Evolutionary conservation across 2,888 invertebrate species (phyloP).

Genomic region (Brachyptera putata): DNA sequence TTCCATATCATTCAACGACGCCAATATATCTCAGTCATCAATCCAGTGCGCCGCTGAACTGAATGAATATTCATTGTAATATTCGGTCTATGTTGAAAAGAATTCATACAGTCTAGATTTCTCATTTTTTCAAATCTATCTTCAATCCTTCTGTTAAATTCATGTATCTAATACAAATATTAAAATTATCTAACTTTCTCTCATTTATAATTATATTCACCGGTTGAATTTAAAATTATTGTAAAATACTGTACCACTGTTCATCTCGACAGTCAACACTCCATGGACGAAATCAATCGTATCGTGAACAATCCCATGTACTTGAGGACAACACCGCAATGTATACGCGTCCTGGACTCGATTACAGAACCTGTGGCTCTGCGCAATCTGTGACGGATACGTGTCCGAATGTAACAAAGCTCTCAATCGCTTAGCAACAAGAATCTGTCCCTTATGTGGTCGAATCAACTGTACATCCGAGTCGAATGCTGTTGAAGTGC

Average conservation of each 20-base stretch:
- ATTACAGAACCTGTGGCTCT: conserved; percentile 60
- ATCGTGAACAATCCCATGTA: conserved; percentile 62
- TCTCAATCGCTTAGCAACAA: conserved; percentile 55
- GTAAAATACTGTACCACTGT: too few species aligned
- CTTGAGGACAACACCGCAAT: conserved; percentile 60
- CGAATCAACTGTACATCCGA: conserved; percentile 58
- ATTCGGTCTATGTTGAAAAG: too few species aligned
- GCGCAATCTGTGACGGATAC: conserved; percentile 62
- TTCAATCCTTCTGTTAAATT: conserved; percentile 20
- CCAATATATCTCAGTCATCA: too few species aligned
- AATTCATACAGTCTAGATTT: too few species aligned
- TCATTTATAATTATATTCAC: background rate
- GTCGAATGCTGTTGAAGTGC: conserved; percentile 60
- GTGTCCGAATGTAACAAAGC: conserved; percentile 58
- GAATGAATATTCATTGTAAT: too few species aligned
- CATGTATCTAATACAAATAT: background rate
- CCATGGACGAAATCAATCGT: conserved; percentile 58
- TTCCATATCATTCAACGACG: too few species aligned
- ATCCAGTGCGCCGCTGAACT: too few species aligned
- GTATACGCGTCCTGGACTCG: conserved; percentile 65
- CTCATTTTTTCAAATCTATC: too few species aligned
- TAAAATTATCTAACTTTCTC: background rate
- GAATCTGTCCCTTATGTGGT: conserved; percentile 58
- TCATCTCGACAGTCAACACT: conserved; percentile 58
- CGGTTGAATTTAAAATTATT: conserved; percentile 2